Base-by-base conservation (phyloP, 2,888 invertebrate species). In the Deilephila porcellus region DNA sequence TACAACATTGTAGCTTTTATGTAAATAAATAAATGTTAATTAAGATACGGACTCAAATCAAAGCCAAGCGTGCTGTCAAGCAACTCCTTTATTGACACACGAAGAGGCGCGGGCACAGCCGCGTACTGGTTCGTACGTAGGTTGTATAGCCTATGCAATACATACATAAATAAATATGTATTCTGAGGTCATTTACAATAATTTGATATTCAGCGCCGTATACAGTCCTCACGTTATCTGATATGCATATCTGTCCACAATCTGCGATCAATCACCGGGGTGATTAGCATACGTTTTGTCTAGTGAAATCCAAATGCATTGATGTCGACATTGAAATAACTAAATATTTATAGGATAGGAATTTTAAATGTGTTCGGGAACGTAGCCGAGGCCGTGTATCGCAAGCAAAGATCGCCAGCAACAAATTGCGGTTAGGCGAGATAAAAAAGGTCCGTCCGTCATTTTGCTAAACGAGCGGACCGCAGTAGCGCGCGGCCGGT, bases 391-490 rank as follows among this genome's bases (percentile, higher is more conserved):
- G 81, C 82, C 84, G 84, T 91, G 90, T 92, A 93, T 93, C 93
- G 91, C 90, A 81, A 85, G 86, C 84, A 85, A 85, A 89, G 90
- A 93, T 92, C 91, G 91, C 87, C 84, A 85, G 88, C 89, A 90
- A 91, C 93, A 92, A 93, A 94, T 94, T 93, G 93, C 93, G 92
- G 94, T 91, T 89, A 89, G 88, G 81, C 85, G 86, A 93, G 93
- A 93, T 93, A 93, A 93, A 94, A 94, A 94, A 92, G 94, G 94
- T 92, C 89, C 90, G 92, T 92, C 89, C 92, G 92, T 93, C 93
- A 93, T 93, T 94, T 92, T 90, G 90, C 87, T 90, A 92, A 93
- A 92, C 91, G 93, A 92, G 88, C 91, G 86, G 67, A 85, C 83
- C 83, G 81, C 85, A 88, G 87, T 83, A 82, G 83, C 83, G 77